Evolutionary conservation across 2,113 vertebrate species (phyloP), one percentile per base, ranked within the genome.

Genomic region (Tricholaema leucomelas): DNA sequence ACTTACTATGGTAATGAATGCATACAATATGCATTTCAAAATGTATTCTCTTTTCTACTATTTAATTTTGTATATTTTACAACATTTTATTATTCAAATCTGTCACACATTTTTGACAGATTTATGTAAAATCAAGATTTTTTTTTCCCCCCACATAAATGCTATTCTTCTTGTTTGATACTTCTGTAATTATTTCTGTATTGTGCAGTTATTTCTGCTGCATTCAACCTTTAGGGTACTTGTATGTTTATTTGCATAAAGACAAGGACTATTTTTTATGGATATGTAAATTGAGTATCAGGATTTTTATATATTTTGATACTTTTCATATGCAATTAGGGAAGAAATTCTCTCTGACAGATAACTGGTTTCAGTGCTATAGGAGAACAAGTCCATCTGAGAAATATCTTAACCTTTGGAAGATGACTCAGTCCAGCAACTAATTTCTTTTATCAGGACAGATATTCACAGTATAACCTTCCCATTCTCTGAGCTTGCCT

Each of bases 361-460:
- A 17, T 28, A 24, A 69, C 40, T 91, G 72, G 3, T 52, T 87
- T 70, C 40, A 88, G 54, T 87, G 67, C 44, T 75, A 59, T 23
- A 75, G 27, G 27, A 87, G 28, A 86, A 52, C 17, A 67, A 58
- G 25, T 63, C 25, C 21, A n/a, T 61, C 40, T 81, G 66, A 83
- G 64, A 86, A 93, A 81, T 42, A 42, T 7, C 14, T 58, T 55
- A 44, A 88, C 50, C 90, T 94, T 67, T 78, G 42, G 61, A 92
- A 88, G 65, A 75, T 35, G 40, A 50, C 14, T 74, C 55, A 79
- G 74, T 75, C 52, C 80, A 90, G 18, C 20, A 81, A 91, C 60
- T 92, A 46, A 74, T 87, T 90, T 88, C 24, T 93, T 87, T 87
- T 31, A 77, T 87, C 55, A 69, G 42, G 27, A 54, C 20, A 81